Conservation (phyloP, 2,113 vertebrate genomes). For the Barbus barbus region DNA sequence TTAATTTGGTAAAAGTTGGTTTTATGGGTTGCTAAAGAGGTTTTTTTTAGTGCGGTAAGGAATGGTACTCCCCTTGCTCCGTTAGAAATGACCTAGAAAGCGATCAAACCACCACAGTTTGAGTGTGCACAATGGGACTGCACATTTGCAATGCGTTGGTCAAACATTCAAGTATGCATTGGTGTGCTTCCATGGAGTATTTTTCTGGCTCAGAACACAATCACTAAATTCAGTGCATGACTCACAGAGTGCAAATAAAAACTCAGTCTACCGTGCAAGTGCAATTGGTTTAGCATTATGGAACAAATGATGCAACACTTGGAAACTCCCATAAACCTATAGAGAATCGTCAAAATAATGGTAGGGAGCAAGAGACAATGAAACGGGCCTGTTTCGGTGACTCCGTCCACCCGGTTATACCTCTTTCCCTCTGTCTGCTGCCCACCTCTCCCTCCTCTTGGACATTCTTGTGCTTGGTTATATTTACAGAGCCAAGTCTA, state of each 20-base stretch:
- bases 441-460: slow-evolving; percentile 7
- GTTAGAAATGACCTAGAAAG: neutral
- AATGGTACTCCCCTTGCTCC: neutral
- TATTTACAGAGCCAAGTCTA: slow-evolving; percentile 46
- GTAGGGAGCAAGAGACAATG: neutral
- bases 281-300: slow-evolving; percentile 37
- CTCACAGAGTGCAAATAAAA: slow-evolving; percentile 6
- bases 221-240: neutral
- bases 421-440: slow-evolving; percentile 17
- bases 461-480: slow-evolving; percentile 37
- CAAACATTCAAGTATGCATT: neutral
- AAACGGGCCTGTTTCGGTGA: neutral
- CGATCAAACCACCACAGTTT: neutral
- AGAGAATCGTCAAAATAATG: neutral
- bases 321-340: slow-evolving; percentile 33
- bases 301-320: slow-evolving; percentile 32
- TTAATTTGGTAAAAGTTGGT: neutral
- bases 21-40: neutral
- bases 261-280: neutral
- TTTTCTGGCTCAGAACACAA: neutral
- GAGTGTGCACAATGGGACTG: neutral
- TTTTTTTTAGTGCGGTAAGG: neutral
- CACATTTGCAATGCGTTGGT: neutral
- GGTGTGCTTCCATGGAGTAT: neutral
- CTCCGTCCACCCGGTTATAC: slow-evolving; percentile 14